Base-by-base conservation (phyloP, 2,888 invertebrate genomes). In the Xanthorhoe spadicearia region DNA sequence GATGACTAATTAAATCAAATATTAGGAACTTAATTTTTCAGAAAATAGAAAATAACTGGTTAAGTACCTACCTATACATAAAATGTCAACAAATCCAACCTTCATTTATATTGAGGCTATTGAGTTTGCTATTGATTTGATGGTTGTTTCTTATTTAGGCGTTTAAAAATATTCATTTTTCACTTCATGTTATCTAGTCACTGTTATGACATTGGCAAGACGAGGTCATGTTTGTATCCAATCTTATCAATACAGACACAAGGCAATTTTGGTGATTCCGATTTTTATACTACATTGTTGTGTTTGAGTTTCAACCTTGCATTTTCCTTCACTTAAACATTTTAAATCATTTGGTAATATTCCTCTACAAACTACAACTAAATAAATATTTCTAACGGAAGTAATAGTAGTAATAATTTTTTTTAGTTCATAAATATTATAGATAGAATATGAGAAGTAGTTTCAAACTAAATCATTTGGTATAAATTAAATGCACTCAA, bases 401-500 rank as follows among this genome's bases (percentile, higher is more conserved):
- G 43, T 52, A 8, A 66, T 58, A 51, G n/a, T n/a, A n/a, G n/a
- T n/a, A n/a, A n/a, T n/a, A n/a, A n/a, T n/a, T n/a, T n/a, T n/a
- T n/a, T n/a, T n/a, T n/a, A n/a, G 2, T 32, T 32, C 18, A 63
- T 59, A 70, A 64, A 64, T 70, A 66, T 18, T 35, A 28, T 59
- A 60, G 60, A 72, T 64, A 74, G 69, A 56, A 65, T 54, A 67
- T 62, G 50, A 59, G 52, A 78, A 75, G 74, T 56, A 74, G 74
- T 72, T 73, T 70, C 67, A 81, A 85, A 84, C 74, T 80, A 82
- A 86, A 77, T 82, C 83, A 84, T 92, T 89, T 92, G 91, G 91
- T 89, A 80, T 84, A 84, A 87, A 85, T 83, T 92, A 92, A 92
- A 92, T 92, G 92, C 92, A 90, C 82, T 83, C 81, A 78, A 86